phyloP scores from a whole-genome alignment of 1,140 invertebrate species.

The Paramacrobiotus metropolitanus region DNA sequence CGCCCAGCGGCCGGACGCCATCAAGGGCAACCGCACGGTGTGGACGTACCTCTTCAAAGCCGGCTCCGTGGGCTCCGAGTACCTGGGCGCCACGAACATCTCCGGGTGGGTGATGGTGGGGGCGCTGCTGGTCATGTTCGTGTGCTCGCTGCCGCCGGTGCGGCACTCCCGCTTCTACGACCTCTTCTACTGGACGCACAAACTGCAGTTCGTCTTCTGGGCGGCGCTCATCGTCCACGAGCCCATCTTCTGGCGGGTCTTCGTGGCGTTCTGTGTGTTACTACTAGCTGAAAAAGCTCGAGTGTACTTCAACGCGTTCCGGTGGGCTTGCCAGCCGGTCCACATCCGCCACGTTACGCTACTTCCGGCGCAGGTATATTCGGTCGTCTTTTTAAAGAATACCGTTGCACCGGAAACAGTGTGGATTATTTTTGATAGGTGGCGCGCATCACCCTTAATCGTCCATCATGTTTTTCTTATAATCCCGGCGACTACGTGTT shows the following conservation, averaged over 20 bases:
- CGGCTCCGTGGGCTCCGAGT: too few species aligned
- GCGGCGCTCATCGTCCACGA: background rate
- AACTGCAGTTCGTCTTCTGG: background rate
- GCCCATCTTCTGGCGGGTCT: background rate
- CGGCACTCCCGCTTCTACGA: background rate
- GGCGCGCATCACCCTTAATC: background rate
- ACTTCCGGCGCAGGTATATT: background rate
- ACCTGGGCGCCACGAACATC: too few species aligned
- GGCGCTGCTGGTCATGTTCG: background rate
- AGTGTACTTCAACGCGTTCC: background rate
- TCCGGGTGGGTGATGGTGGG: background rate
- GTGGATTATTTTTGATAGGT: too few species aligned
- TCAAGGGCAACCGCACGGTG: too few species aligned
- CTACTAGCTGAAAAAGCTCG: background rate
- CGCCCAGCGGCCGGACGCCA: too few species aligned
- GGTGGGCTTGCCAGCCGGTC: background rate
- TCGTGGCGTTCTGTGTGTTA: background rate
- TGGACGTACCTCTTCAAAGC: too few species aligned
- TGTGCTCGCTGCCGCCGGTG: background rate
- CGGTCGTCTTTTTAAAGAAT: too few species aligned
- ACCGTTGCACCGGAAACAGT: too few species aligned
- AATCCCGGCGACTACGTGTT: background rate
- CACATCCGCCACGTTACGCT: background rate
- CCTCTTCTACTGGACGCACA: background rate
- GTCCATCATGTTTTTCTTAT: background rate